Percentiles rank a stretch among this genome's conserved stretches.
These are phyloP conservation scores for Lepus americanus DNA, from an alignment of 2,113 vertebrate genomes.

Conservation along the genomic window DNA sequence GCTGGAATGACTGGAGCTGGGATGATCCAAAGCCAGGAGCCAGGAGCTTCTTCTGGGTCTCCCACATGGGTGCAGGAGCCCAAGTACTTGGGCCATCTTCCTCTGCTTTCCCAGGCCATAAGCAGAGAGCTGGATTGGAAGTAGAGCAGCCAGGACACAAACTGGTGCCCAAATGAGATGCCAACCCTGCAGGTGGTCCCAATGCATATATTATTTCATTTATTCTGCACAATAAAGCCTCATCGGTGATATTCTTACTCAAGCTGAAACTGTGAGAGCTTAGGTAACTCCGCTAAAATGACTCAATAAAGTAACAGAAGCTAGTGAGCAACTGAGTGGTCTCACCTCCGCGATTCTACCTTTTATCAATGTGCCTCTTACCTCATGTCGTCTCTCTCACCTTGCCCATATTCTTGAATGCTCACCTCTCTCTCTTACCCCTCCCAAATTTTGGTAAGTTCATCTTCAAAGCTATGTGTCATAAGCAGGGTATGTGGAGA, in stretches of 20 bases:
- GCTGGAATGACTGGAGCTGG: too few relatives aligned
- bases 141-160: too few relatives aligned
- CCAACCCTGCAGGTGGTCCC: too few relatives aligned
- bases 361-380: background rate
- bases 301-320: constrained; percentile 5
- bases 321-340: background rate
- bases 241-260: background rate
- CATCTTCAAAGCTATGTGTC: constrained; percentile 13
- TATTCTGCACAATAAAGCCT: background rate
- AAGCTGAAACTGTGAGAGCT: background rate
- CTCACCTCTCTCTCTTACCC: background rate
- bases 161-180: too few relatives aligned
- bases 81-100: too few relatives aligned
- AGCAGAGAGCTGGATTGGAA: too few relatives aligned
- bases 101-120: too few relatives aligned
- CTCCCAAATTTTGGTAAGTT: background rate
- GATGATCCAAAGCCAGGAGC: too few relatives aligned
- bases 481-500: background rate
- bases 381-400: background rate
- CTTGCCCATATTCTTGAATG: background rate
- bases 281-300: constrained; percentile 29
- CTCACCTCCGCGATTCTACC: background rate
- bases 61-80: too few relatives aligned
- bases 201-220: background rate
- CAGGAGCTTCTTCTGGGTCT: too few relatives aligned